These are phyloP conservation scores for Wiebesia pumilae DNA, from an alignment of 1,140 invertebrate genomes.

Conservation along the genomic window DNA sequence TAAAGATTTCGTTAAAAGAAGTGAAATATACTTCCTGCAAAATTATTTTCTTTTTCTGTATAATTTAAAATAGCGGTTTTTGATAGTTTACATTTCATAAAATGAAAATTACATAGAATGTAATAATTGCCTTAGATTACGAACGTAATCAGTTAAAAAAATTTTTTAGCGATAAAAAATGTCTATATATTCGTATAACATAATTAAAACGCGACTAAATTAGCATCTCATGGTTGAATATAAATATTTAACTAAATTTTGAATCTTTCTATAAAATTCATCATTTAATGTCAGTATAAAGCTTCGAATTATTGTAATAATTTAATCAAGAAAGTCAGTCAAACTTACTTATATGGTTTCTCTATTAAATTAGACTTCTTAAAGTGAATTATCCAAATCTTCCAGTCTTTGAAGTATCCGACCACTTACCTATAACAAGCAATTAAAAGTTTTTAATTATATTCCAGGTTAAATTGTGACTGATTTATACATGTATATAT, in stretches of 20 bases:
- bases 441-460: conserved; percentile 53
- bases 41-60: too few species aligned
- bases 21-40: too few species aligned
- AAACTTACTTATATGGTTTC: conserved; percentile 50
- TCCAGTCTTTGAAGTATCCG: conserved; percentile 45
- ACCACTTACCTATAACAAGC: conserved; percentile 55
- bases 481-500: conserved; percentile 15
- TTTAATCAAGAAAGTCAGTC: conserved; percentile 43
- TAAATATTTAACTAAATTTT: not conserved
- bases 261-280: conserved; percentile 10
- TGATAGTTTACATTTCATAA: not conserved
- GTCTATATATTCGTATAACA: not conserved
- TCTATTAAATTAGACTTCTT: conserved; percentile 54
- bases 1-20: too few species aligned
- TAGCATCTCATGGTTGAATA: not conserved
- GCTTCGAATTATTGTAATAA: conserved; percentile 44
- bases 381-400: conserved; percentile 54
- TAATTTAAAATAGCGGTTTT: not conserved
- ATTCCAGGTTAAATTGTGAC: conserved; percentile 4
- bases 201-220: not conserved
- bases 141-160: not conserved
- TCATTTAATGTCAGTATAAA: conserved; percentile 29
- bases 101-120: not conserved
- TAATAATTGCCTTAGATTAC: not conserved
- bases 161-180: not conserved